Percentiles rank a stretch among this genome's conserved stretches.
Evolutionary conservation across 35 echinoderm and acorn worm species (phyloP).

Genomic region (Apostichopus californicus): DNA sequence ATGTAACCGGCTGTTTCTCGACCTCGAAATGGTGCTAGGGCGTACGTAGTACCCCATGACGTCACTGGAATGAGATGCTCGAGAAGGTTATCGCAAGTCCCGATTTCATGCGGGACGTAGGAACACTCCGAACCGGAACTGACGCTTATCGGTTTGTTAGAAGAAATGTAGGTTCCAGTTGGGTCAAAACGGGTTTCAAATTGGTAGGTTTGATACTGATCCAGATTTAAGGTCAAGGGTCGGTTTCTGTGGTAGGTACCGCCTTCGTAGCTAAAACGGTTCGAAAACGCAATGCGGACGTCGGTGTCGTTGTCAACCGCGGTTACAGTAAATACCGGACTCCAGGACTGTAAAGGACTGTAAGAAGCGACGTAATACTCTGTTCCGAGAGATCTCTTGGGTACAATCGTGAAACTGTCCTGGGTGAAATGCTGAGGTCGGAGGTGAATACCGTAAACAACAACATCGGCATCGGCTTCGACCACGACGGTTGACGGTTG

Average conservation of each 20-base stretch:
- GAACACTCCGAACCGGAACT: slow-evolving; percentile 50
- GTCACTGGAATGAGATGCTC: slow-evolving; percentile 50
- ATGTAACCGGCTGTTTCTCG: slow-evolving; percentile 40
- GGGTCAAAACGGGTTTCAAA: slow-evolving; percentile 57
- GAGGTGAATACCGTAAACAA: slow-evolving; percentile 51
- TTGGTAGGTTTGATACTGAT: slow-evolving; percentile 45
- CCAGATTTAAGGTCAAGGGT: slow-evolving; percentile 21
- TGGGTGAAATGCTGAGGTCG: slow-evolving; percentile 22
- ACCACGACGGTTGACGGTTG: slow-evolving; percentile 51
- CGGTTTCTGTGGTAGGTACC: not conserved
- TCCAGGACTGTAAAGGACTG: slow-evolving; percentile 37
- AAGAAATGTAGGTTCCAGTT: slow-evolving; percentile 40
- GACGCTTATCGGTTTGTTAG: slow-evolving; percentile 51
- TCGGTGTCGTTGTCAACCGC: slow-evolving; percentile 53
- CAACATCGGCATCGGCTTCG: slow-evolving; percentile 42
- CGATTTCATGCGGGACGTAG: slow-evolving; percentile 14
- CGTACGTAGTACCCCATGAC: slow-evolving; percentile 29
- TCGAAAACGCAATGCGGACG: slow-evolving; percentile 7
- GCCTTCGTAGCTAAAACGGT: slow-evolving; percentile 14
- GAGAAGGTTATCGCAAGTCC: slow-evolving; percentile 26
- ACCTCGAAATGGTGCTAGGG: slow-evolving; percentile 57
- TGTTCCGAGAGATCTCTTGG: slow-evolving; percentile 17
- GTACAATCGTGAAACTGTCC: slow-evolving; percentile 39
- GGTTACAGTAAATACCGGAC: slow-evolving; percentile 51
- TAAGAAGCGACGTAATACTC: slow-evolving; percentile 55